Conservation (phyloP, 2,888 invertebrate genomes). For the Periphyllus acericola region DNA sequence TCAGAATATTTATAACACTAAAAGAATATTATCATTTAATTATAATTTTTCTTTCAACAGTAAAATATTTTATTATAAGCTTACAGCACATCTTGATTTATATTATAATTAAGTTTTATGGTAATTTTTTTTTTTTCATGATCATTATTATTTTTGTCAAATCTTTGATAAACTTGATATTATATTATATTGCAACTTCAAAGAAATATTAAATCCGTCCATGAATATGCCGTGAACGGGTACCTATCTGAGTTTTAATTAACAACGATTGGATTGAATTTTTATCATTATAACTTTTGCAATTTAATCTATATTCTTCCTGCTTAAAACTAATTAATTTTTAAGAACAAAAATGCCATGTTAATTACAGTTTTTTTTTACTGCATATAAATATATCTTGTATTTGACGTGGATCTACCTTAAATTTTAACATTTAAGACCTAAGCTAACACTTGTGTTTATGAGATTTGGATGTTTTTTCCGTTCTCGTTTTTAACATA, state of each 20-base stretch:
- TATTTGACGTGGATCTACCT: background rate
- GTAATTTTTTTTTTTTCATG: background rate
- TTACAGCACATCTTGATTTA: background rate
- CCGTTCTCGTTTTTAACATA: too few species aligned
- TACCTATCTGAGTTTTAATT: constrained; percentile 17
- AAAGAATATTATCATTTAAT: background rate
- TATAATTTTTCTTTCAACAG: background rate
- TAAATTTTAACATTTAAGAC: background rate
- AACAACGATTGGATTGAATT: constrained; percentile 36
- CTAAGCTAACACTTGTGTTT: background rate
- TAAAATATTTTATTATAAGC: background rate
- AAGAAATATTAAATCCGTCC: constrained; percentile 20
- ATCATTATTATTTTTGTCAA: background rate
- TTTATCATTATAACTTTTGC: constrained; percentile 21
- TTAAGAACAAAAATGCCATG: background rate
- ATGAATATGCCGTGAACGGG: background rate
- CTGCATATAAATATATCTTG: background rate
- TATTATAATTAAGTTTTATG: background rate
- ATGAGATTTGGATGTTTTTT: background rate
- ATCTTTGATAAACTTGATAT: background rate
- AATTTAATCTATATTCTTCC: background rate
- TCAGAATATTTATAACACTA: background rate
- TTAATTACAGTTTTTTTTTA: background rate
- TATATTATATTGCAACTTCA: background rate
- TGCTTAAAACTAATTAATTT: background rate